Evolutionary conservation across 2,797 vertebrate genomes (phyloP).

Genomic region (Leptodactylus fallax): DNA sequence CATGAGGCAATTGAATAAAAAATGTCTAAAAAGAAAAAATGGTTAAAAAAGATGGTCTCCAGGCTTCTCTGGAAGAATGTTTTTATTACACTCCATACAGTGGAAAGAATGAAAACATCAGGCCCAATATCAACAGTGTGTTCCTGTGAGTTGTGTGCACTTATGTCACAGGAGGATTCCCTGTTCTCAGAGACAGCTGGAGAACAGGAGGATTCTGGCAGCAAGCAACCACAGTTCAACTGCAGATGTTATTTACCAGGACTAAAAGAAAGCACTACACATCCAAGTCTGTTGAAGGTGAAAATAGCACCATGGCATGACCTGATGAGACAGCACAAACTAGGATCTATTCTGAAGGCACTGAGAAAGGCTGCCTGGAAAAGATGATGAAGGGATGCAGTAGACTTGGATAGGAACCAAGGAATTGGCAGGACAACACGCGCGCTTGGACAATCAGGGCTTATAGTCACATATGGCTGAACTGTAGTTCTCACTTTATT

Average conservation of each 20-base stretch:
- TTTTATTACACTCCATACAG: constrained; percentile 1
- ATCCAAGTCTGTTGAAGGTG: neutral
- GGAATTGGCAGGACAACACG: no score
- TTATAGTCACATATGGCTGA: no score
- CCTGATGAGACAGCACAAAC: neutral
- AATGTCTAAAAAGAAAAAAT: neutral
- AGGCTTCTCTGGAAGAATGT: neutral
- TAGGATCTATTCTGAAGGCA: neutral
- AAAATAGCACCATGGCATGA: constrained; percentile 10
- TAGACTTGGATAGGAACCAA: no score
- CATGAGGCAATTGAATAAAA: no score
- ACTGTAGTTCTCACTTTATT: no score
- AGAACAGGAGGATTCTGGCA: constrained; percentile 29
- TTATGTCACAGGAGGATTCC: constrained; percentile 57
- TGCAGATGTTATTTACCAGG: constrained; percentile 20
- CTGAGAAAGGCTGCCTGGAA: neutral
- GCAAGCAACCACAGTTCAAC: neutral
- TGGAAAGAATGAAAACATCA: constrained; percentile 4
- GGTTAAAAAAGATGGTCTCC: neutral
- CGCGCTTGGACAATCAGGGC: no score
- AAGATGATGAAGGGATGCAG: no score
- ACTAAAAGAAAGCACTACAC: neutral
- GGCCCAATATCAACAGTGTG: constrained; percentile 31
- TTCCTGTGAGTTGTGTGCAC: constrained; percentile 8
- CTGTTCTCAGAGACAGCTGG: constrained; percentile 44